Base-by-base conservation (phyloP, 1,140 invertebrate genomes). In the Archivesica marissinica region DNA sequence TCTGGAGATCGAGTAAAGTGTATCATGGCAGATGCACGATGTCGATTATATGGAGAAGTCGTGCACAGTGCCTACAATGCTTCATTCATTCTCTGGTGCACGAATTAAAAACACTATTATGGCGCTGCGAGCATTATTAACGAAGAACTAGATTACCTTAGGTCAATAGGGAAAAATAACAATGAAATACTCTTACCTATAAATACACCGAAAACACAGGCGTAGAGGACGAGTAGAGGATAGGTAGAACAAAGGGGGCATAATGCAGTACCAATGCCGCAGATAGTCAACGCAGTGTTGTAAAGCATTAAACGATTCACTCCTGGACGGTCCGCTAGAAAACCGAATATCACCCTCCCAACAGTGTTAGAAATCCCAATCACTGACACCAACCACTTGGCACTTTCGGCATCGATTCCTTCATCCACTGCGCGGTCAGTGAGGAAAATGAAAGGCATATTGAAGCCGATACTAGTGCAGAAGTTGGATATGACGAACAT, bases 401-500 rank as follows among this genome's bases (percentile, higher is more conserved):
- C 98, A 85, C 96, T 94, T 2, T 95, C 95, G 35, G 94, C 93
- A 13, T 96, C 96, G 44, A 99, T 90, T 6, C 91, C 92, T 39
- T 86, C 54, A 41, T 88, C 83, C 33, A 90, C 81, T 11, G 94
- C 94, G 79, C 93, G 91, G 86, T 95, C 94, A 23, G 93, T 93
- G 95, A 93, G 97, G 97, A 86, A 99, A 95, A 94, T 98, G 97
- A 76, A 94, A 25, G 98, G 98, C 90, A 99, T 96, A 93, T 99
- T 98, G 95, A 99, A 99, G 41, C 98, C 98, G 88, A 99, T 97
- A 92, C 97, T 98, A 9, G 98, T 99, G 90, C 98, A 96, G 92
- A 99, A 98, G 94, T 99, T 99, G 33, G 98, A 99, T 39, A 98
- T 79, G 28, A 96, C 96, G 94, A 99, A 99, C 70, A 99, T 94